Base-by-base conservation (phyloP, 2,113 vertebrate species). In the Proterorhinus semilunaris region DNA sequence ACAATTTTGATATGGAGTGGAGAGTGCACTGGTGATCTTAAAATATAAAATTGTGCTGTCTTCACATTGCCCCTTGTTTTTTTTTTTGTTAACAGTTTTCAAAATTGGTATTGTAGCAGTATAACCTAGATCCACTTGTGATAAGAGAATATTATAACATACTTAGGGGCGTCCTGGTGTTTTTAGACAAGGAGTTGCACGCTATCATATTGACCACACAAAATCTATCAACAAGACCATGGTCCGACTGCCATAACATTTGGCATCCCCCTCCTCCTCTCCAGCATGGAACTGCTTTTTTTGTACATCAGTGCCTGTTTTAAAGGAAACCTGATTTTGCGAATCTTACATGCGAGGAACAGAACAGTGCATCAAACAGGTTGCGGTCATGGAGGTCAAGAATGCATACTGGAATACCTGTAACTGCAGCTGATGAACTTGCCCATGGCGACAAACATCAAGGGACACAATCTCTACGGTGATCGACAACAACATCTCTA, bases 221-320 rank as follows among this genome's bases (percentile, higher is more conserved):
- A 66, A 36, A 36, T 36, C 27, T 36, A 36, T 36, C 27, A 36
- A 21, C 58, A 74, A 49, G 70, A n/a, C 61, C 45, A 79, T 64
- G 11, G 51, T 69, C 59, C 66, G 6, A 76, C 61, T 46, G 50
- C 58, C 5, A 72, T 57, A 78, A 72, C 71, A 82, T 80, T 57
- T 86, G 78, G 74, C 85, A 21, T 81, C 78, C 88, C 46, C 88
- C 27, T 36, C 76, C 82, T 83, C 86, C 75, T 17, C 8, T 75
- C 46, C 81, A 81, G 80, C 74, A 47, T 74, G 63, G 72, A 68
- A 50, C 83, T 88, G 86, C 84, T 89, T 74, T 90, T 88, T 61
- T 69, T 78, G 75, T 50, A 77, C 74, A 82, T 69, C 46, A 66
- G 69, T 46, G 50, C 78, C 67, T 72, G 27, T 61, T 10, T 12